These are phyloP conservation scores for Tolypeutes matacus DNA, from an alignment of 2,797 vertebrate genomes.

Conservation along the genomic window DNA sequence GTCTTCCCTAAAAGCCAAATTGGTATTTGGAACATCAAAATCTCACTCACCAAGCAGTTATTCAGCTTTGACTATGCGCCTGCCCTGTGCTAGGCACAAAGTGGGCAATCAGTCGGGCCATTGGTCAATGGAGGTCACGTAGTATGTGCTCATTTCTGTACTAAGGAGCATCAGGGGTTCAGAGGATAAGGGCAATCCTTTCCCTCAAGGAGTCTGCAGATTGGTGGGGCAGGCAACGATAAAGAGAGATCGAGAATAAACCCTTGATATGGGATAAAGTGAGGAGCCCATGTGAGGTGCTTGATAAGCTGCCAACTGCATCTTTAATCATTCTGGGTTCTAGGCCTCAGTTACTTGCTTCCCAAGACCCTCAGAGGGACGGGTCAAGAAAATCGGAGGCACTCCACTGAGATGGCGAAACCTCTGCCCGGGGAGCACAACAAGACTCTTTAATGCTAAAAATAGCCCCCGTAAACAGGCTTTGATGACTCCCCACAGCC, in stretches of 20 bases:
- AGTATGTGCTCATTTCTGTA: not conserved
- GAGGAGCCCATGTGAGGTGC: not conserved
- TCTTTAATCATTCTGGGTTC: not conserved
- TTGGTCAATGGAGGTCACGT: not conserved
- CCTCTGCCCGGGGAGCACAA: constrained; percentile 81
- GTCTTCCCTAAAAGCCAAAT: not conserved
- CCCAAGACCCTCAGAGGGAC: not conserved
- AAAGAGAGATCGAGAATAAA: accelerated
- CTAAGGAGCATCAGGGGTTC: not conserved
- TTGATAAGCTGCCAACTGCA: not conserved
- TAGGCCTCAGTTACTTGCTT: not conserved
- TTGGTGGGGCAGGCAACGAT: not conserved
- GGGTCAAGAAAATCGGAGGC: not conserved
- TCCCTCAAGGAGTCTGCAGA: not conserved
- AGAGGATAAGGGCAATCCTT: not conserved
- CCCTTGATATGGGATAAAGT: not conserved
- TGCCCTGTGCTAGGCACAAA: not conserved
- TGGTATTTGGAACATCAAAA: not conserved
- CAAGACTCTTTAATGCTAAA: constrained; percentile 88
- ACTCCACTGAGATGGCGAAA: constrained; percentile 1
- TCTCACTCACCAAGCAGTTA: not conserved
- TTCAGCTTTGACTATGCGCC: not conserved
- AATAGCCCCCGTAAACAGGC: constrained; percentile 89
- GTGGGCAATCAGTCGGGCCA: not conserved
- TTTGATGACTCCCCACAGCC: constrained; percentile 90